These are phyloP conservation scores for Sinocyclocheilus maitianheensis DNA, from an alignment of 2,113 vertebrate genomes.

Conservation along the genomic window DNA sequence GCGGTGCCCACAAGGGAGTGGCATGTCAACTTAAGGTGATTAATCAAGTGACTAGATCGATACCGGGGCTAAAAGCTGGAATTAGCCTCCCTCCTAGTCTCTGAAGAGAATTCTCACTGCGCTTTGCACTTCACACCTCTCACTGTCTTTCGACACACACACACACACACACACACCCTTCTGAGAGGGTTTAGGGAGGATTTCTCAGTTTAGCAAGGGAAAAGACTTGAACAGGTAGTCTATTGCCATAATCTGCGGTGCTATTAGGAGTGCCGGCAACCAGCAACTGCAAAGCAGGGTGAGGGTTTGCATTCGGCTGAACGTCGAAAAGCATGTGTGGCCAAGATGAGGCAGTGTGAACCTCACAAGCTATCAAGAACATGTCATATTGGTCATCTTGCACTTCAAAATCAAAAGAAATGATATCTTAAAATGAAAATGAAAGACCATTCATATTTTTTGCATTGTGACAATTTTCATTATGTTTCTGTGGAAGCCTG, in stretches of 20 bases:
- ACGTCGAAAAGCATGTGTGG: background rate
- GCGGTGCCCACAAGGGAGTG: constrained; percentile 26
- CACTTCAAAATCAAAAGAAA: background rate
- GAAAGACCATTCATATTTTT: background rate
- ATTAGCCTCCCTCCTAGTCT: constrained; percentile 6
- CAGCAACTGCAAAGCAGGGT: constrained; percentile 41
- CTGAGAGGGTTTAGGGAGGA: constrained; percentile 53
- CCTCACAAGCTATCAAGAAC: background rate
- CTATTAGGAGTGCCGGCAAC: constrained; percentile 44
- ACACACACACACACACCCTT: constrained; percentile 29
- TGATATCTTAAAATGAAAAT: background rate
- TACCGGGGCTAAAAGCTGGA: constrained; percentile 51
- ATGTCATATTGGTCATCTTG: background rate
- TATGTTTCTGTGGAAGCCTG: background rate
- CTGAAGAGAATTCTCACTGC: constrained; percentile 24
- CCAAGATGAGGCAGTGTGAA: background rate
- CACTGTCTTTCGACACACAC: constrained; percentile 36
- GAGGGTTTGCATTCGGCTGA: background rate
- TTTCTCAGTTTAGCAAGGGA: constrained; percentile 55
- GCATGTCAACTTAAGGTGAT: constrained; percentile 40
- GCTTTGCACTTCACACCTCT: constrained; percentile 20
- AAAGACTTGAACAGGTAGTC: constrained; percentile 57
- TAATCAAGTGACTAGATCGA: constrained; percentile 59
- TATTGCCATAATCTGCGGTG: constrained; percentile 52
- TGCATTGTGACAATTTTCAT: background rate